These are phyloP conservation scores for Tamias sibiricus DNA, from an alignment of 2,113 vertebrate genomes.

Conservation along the genomic window DNA sequence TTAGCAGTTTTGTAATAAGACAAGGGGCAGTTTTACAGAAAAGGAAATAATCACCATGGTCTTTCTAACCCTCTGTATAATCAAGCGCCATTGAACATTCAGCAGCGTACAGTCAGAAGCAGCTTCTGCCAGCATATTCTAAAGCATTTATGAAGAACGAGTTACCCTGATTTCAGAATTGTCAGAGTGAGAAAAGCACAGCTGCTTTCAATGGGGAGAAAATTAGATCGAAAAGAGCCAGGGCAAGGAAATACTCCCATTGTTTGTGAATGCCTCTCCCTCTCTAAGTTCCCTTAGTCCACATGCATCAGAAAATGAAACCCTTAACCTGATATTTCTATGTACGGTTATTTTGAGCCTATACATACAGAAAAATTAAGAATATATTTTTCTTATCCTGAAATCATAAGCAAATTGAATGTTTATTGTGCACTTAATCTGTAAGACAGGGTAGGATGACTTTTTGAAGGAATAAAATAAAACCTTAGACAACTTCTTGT, in stretches of 20 bases:
- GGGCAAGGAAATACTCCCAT: conserved; percentile 48
- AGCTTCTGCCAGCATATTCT: conserved; percentile 66
- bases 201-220: conserved; percentile 75
- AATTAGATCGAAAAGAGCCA: conserved; percentile 71
- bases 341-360: neutral
- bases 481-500: conserved; percentile 28
- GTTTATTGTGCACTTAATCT: neutral
- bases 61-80: conserved; percentile 76
- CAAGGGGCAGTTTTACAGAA: conserved; percentile 73
- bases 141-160: conserved; percentile 58
- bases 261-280: conserved; percentile 53
- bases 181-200: conserved; percentile 71
- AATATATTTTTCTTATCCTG: neutral
- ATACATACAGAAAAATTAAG: neutral
- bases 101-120: conserved; percentile 63
- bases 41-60: conserved; percentile 74
- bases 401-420: neutral
- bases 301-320: conserved; percentile 7
- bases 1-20: conserved; percentile 77
- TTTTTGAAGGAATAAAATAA: conserved; percentile 13
- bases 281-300: neutral
- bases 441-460: neutral
- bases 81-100: conserved; percentile 75
- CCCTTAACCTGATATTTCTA: neutral
- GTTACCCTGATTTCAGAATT: conserved; percentile 78